Evolutionary conservation across 2,888 invertebrate species (phyloP), one percentile per base, ranked within the genome.

Genomic region (Lithophane ornitopus): DNA sequence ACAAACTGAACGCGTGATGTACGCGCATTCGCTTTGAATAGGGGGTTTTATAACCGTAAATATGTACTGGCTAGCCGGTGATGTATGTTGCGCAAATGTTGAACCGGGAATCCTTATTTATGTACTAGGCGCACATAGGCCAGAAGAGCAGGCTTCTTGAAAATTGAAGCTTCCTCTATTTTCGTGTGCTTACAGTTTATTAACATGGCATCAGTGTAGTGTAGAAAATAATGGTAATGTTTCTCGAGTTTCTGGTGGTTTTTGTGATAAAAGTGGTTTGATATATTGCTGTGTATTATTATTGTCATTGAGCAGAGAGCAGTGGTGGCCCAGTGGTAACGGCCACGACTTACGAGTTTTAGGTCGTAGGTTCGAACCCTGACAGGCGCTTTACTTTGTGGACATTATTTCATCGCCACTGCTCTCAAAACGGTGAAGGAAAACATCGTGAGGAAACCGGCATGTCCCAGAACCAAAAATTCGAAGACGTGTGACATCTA

Each of bases 1-100:
- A 85, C 88, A 88, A 89, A 88, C 89, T 78, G 83, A 84, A 89
- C 85, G 82, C 86, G 85, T 85, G 85, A 88, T 76, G 85, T 79
- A 76, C 79, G 82, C 80, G 77, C 69, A 76, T 81, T 84, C 73
- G 77, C 59, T 78, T 72, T 70, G 78, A 59, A 87, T 81, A 72
- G 84, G 70, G 58, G 71, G 88, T 78, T 88, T 88, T 87, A 85
- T 85, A 77, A 74, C 85, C 73, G 78, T 87, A 74, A 85, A 85
- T 87, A 81, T 69, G 65, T 86, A 79, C 87, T 78, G 62, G 68
- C 54, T 70, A 70, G 66, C 56, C 54, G 12, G 70, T 84, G 72
- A 83, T 83, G 62, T 69, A 86, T 68, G 68, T 78, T 71, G 59
- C 56, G 34, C 68, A 49, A 82, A 83, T 72, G 62, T 78, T 83